Evolutionary conservation across 2,888 invertebrate species (phyloP).

Genomic region (Cephus spinipes): DNA sequence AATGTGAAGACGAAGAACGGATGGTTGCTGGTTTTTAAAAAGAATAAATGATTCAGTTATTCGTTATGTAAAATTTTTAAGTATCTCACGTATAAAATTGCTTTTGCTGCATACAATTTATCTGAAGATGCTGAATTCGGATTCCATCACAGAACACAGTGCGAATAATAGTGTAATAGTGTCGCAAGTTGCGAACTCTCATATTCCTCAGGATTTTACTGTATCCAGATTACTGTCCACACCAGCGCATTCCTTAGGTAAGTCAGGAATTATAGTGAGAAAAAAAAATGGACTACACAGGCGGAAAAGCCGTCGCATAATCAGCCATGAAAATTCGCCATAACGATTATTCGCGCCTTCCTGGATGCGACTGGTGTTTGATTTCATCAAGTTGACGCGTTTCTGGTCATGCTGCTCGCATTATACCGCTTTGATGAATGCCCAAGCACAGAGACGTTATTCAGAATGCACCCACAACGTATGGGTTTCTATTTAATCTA

Average conservation of each 20-base stretch:
- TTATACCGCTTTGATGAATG: slow-evolving; percentile 63
- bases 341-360: slow-evolving; percentile 7
- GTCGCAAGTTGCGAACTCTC: slow-evolving; percentile 51
- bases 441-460: slow-evolving; percentile 60
- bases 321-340: background rate
- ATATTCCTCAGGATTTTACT: slow-evolving; percentile 62
- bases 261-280: slow-evolving; percentile 17
- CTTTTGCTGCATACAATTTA: background rate
- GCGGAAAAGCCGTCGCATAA: background rate
- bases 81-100: background rate
- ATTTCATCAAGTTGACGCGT: slow-evolving; percentile 52
- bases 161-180: slow-evolving; percentile 43
- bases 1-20: background rate
- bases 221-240: slow-evolving; percentile 61
- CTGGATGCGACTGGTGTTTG: slow-evolving; percentile 34
- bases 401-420: slow-evolving; percentile 57
- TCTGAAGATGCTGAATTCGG: slow-evolving; percentile 49
- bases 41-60: background rate
- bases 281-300: background rate
- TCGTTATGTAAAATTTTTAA: background rate
- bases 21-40: background rate
- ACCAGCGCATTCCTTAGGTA: slow-evolving; percentile 56
- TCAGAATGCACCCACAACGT: slow-evolving; percentile 40
- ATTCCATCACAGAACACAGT: slow-evolving; percentile 35
- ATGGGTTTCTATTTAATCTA: slow-evolving; percentile 11